Evolutionary conservation across 2,888 invertebrate species (phyloP).

Genomic region (Ennomos erosarius): DNA sequence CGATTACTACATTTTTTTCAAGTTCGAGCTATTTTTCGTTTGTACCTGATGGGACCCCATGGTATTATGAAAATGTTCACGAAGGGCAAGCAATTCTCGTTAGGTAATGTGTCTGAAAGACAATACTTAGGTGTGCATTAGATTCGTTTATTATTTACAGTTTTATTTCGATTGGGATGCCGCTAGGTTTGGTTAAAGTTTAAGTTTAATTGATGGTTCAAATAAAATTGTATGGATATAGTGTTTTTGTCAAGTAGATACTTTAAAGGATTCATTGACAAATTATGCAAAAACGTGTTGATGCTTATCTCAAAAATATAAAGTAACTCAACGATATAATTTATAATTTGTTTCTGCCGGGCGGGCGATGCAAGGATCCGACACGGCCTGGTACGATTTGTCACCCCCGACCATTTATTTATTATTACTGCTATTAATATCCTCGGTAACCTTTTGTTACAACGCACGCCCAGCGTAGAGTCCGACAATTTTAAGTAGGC

Average conservation of each 20-base stretch:
- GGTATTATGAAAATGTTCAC: constrained; percentile 1
- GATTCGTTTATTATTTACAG: background rate
- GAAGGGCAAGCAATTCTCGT: constrained; percentile 1
- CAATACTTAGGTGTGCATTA: constrained; percentile 1
- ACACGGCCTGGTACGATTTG: constrained; percentile 57
- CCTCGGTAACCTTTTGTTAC: constrained; percentile 40
- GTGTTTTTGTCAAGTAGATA: background rate
- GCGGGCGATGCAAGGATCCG: constrained; percentile 41
- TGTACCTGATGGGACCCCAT: too few relatives aligned
- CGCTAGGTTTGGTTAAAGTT: too few relatives aligned
- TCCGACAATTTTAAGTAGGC: too few relatives aligned
- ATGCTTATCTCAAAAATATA: constrained; percentile 36
- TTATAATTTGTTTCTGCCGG: constrained; percentile 37
- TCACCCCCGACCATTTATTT: constrained; percentile 43
- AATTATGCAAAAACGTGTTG: constrained; percentile 9
- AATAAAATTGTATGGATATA: background rate
- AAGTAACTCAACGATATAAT: constrained; percentile 39
- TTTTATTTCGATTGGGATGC: too few relatives aligned
- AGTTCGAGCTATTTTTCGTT: too few relatives aligned
- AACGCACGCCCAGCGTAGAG: constrained; percentile 29
- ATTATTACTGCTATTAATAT: constrained; percentile 42
- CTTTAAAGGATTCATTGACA: constrained; percentile 10
- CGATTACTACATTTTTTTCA: too few relatives aligned
- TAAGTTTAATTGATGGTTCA: too few relatives aligned
- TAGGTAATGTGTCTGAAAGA: constrained; percentile 9